These are phyloP conservation scores for Cheilosia impressa DNA, from an alignment of 2,888 invertebrate species.

Conservation along the genomic window DNA sequence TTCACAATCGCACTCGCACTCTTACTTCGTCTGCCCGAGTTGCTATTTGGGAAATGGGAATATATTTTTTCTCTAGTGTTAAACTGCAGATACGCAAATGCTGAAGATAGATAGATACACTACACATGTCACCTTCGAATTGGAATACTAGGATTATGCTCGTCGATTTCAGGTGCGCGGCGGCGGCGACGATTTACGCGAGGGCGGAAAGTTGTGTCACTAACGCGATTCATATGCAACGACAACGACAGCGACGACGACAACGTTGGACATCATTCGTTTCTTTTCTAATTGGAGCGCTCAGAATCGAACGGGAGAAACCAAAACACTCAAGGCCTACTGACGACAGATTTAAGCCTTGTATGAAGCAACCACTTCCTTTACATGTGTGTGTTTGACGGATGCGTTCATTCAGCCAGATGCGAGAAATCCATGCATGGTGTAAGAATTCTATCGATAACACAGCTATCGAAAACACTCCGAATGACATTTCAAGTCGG, in stretches of 20 bases:
- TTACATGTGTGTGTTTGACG: constrained; percentile 63
- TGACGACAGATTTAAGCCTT: constrained; percentile 68
- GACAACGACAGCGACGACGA: constrained; percentile 41
- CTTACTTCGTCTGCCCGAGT: constrained; percentile 39
- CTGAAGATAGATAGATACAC: constrained; percentile 28
- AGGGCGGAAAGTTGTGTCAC: constrained; percentile 64
- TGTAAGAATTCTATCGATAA: constrained; percentile 40
- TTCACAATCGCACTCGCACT: constrained; percentile 66
- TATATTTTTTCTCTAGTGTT: constrained; percentile 29
- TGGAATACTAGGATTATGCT: constrained; percentile 55
- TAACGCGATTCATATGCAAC: constrained; percentile 65
- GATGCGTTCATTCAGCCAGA: constrained; percentile 25
- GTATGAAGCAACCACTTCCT: constrained; percentile 60
- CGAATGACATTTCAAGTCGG: constrained; percentile 12
- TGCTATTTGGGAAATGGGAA: constrained; percentile 53
- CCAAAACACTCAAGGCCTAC: constrained; percentile 74
- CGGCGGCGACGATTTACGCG: constrained; percentile 64
- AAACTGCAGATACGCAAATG: constrained; percentile 22
- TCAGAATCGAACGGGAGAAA: constrained; percentile 65
- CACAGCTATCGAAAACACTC: constrained; percentile 25
- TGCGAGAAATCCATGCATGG: constrained; percentile 25
- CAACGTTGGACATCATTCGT: constrained; percentile 63
- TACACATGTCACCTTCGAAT: constrained; percentile 65
- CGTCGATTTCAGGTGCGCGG: constrained; percentile 45
- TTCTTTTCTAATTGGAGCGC: constrained; percentile 68